Evolutionary conservation across 2,888 invertebrate genomes (phyloP).

Genomic region (Eupithecia insigniata): DNA sequence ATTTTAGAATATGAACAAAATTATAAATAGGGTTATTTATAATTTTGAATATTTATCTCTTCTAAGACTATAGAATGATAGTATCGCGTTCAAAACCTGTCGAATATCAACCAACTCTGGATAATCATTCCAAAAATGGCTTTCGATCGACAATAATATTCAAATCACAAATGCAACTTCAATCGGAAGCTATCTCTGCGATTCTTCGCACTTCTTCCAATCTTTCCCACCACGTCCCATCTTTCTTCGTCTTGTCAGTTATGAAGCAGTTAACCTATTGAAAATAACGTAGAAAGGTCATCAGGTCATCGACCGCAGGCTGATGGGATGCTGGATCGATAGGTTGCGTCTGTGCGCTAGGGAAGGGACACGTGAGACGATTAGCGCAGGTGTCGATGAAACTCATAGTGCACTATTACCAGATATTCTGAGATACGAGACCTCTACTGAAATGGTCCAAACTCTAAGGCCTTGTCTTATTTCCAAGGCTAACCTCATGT

Average conservation of each 20-base stretch:
- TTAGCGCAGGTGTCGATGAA: slow-evolving; percentile 3
- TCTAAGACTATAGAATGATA: not conserved
- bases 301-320: slow-evolving; percentile 63
- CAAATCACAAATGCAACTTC: not conserved
- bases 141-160: not conserved
- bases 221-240: not conserved
- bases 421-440: not conserved
- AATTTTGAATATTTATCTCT: not conserved
- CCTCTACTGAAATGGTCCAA: not conserved
- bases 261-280: slow-evolving; percentile 1
- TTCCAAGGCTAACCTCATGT: not conserved
- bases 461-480: not conserved
- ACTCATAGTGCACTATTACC: not conserved
- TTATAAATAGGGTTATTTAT: too few species aligned
- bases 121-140: not conserved
- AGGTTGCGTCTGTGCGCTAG: slow-evolving; percentile 71
- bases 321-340: slow-evolving; percentile 77
- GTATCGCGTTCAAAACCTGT: not conserved
- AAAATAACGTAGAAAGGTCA: slow-evolving; percentile 54
- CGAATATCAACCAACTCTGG: not conserved
- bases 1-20: too few species aligned
- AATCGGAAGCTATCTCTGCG: not conserved
- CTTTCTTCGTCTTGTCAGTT: not conserved
- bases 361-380: slow-evolving; percentile 45
- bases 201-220: not conserved